Conservation (phyloP, 2,113 vertebrate genomes). For the Brachirus orientalis region DNA sequence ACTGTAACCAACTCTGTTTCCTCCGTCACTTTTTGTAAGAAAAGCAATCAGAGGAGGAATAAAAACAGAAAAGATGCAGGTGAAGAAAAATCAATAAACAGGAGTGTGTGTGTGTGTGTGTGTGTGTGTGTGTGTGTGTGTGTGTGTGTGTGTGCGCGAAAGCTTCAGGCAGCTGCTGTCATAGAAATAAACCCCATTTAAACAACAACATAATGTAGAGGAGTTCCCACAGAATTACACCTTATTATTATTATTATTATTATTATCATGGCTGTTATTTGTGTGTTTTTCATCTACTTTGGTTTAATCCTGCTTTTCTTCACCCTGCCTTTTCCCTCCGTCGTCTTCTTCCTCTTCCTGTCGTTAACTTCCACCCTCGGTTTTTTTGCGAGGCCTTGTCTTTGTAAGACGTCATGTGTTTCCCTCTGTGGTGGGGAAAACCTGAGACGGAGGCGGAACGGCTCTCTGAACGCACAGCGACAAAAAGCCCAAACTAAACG, state of each 20-base stretch:
- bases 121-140: no score
- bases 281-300: conserved; percentile 35
- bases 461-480: no score
- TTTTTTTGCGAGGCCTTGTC: conserved; percentile 91
- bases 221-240: conserved; percentile 13
- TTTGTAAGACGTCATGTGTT: conserved; percentile 88
- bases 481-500: no score
- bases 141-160: conserved; percentile 16
- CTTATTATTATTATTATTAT: neutral
- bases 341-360: conserved; percentile 59
- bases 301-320: conserved; percentile 59
- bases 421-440: conserved; percentile 84
- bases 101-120: conserved; percentile 23
- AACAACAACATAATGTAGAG: conserved; percentile 42
- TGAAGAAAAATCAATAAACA: conserved; percentile 31
- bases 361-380: conserved; percentile 89
- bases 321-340: conserved; percentile 51
- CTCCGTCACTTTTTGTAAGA: conserved; percentile 72
- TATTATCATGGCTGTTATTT: conserved; percentile 27
- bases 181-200: conserved; percentile 51
- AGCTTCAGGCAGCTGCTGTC: conserved; percentile 86
- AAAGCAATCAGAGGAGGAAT: conserved; percentile 63
- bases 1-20: conserved; percentile 22
- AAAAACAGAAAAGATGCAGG: neutral
- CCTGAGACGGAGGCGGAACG: neutral